Evolutionary conservation across 2,888 invertebrate species (phyloP).

Genomic region (Drosophila sordidula): DNA sequence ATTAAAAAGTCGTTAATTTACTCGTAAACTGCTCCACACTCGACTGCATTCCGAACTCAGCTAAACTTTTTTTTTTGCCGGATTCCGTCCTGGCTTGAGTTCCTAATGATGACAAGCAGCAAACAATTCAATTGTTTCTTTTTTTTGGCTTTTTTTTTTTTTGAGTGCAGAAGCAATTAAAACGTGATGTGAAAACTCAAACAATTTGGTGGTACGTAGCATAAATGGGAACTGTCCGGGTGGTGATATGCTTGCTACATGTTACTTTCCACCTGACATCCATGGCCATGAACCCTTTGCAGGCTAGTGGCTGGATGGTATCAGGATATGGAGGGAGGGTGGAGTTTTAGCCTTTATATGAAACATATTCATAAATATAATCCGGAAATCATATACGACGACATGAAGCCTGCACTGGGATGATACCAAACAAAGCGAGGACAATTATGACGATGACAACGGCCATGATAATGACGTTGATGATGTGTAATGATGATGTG

Average conservation of each 20-base stretch:
- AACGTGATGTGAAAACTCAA: slow-evolving; percentile 11
- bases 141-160: not conserved
- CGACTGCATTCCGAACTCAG: slow-evolving; percentile 3
- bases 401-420: slow-evolving; percentile 17
- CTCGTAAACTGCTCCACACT: not conserved
- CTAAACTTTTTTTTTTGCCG: not conserved
- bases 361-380: slow-evolving; percentile 67
- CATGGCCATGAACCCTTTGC: slow-evolving; percentile 14
- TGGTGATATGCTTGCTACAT: slow-evolving; percentile 9
- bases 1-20: slow-evolving; percentile 4
- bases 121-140: slow-evolving; percentile 1
- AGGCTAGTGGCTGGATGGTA: slow-evolving; percentile 2
- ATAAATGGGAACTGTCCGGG: slow-evolving; percentile 2
- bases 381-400: slow-evolving; percentile 58
- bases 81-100: too few relatives aligned
- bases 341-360: slow-evolving; percentile 41
- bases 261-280: slow-evolving; percentile 11
- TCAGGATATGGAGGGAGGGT: too few relatives aligned
- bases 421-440: slow-evolving; percentile 5
- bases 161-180: slow-evolving; percentile 32
- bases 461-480: not conserved
- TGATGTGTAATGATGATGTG: slow-evolving; percentile 17
- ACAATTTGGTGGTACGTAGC: not conserved
- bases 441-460: slow-evolving; percentile 13
- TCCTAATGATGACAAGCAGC: not conserved